Evolutionary conservation across 2,888 invertebrate species (phyloP).

Genomic region (Rhamnusium bicolor): DNA sequence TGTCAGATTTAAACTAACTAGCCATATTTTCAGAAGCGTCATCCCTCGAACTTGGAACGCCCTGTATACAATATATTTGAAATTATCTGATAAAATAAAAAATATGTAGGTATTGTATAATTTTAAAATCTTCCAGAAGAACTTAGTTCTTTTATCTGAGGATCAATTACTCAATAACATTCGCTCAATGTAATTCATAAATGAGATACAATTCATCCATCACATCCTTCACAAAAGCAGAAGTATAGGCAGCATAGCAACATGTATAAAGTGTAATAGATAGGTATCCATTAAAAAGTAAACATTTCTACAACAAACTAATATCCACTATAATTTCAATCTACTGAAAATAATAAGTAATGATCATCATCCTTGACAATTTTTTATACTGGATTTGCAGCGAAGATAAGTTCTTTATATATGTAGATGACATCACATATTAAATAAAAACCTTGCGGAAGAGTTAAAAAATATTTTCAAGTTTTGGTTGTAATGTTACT

Average conservation of each 20-base stretch:
- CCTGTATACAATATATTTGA: too few species aligned
- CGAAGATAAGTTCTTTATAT: not conserved
- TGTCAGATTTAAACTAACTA: too few species aligned
- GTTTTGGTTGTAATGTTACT: not conserved
- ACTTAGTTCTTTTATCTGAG: not conserved
- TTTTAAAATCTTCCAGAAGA: not conserved
- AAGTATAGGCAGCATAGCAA: not conserved
- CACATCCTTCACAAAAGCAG: not conserved
- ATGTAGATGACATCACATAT: not conserved
- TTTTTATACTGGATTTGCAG: too few species aligned
- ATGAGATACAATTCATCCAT: not conserved
- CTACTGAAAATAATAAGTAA: not conserved
- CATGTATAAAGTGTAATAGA: not conserved
- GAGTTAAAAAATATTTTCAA: not conserved
- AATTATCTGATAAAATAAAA: too few species aligned
- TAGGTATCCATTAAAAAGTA: not conserved
- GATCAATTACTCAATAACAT: not conserved
- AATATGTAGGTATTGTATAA: not conserved
- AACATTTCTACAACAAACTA: not conserved
- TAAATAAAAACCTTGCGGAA: not conserved
- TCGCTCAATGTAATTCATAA: not conserved
- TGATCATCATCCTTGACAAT: not conserved
- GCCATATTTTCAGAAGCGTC: too few species aligned
- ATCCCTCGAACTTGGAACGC: too few species aligned
- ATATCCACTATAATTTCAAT: not conserved